Base-by-base conservation (phyloP, 1,140 invertebrate species). In the Drosophila jambulina region DNA sequence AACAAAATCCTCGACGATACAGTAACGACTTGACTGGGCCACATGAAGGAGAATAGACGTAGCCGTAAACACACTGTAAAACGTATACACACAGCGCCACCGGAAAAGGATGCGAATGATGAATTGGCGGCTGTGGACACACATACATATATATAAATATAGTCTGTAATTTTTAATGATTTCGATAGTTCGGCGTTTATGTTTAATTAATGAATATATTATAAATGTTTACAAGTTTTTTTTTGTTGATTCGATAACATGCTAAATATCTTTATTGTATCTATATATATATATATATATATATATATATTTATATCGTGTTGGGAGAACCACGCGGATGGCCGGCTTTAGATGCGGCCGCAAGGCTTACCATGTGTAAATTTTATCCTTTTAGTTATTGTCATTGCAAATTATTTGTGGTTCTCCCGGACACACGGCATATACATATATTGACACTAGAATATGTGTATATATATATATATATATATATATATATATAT, bases 401-500 rank as follows among this genome's bases (percentile, higher is more conserved):
- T 54, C 51, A 54, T 54, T 36, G 51, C 51, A 36, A 36, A 23
- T 54, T 23, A 10, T 54, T 12, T 6, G 51, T 10, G 51, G 19
- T 54, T 36, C 51, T 36, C 32, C 51, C 21, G 17, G 32, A 4
- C 49, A 15, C 49, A 19, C 17, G 1, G 3, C 13, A 32, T 27
- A n/a, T 27, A n/a, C 17, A 27, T 49, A 19, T 4, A 34, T 19
- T 49, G 17, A 8, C 38, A 40, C 17, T 19, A 21, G 7, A 15
- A 42, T 7, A 56, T 54, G 21, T 38, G 8, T 23, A 23, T 19
- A 42, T 46, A 34, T 25, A 61, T 38, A 38, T 34, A 53, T 58
- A 34, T 53, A 53, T 51, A 38, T 36, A 38, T 67, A 57, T 64
- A 63, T 19, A 42, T 46, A 34, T 25, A 61, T 38, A 38, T 34